These are phyloP conservation scores for Entelurus aequoreus DNA, from an alignment of 2,113 vertebrate species.

Conservation along the genomic window DNA sequence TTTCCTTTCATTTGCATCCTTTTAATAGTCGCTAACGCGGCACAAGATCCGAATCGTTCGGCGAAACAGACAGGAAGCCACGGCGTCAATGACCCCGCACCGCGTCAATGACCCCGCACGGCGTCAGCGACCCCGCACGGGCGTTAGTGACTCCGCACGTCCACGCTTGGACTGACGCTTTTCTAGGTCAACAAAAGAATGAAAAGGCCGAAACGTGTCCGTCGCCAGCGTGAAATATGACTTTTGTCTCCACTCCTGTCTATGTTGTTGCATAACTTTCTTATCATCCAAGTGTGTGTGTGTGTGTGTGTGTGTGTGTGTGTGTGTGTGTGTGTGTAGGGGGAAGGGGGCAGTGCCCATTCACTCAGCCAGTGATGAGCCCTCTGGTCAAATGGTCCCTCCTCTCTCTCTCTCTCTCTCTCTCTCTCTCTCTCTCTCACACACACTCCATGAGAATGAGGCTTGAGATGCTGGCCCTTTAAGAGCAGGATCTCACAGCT, in stretches of 20 bases:
- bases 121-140: too few relatives aligned
- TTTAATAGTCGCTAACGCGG: neutral
- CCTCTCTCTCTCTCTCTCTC: slow-evolving; percentile 23
- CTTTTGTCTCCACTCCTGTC: too few relatives aligned
- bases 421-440: slow-evolving; percentile 38
- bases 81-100: neutral
- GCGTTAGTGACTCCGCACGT: too few relatives aligned
- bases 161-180: too few relatives aligned
- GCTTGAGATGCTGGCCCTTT: slow-evolving; percentile 82
- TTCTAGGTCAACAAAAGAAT: too few relatives aligned
- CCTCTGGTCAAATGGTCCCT: slow-evolving; percentile 54
- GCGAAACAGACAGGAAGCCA: slow-evolving; percentile 1
- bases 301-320: slow-evolving; percentile 21
- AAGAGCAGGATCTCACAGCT: slow-evolving; percentile 83
- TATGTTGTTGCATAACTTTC: neutral
- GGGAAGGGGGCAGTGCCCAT: slow-evolving; percentile 53
- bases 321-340: slow-evolving; percentile 22
- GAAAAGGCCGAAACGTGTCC: too few relatives aligned
- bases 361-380: slow-evolving; percentile 39
- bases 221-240: too few relatives aligned
- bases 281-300: slow-evolving; percentile 11
- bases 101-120: too few relatives aligned
- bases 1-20: neutral
- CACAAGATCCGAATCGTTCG: slow-evolving; percentile 1
- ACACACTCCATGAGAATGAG: slow-evolving; percentile 3